Evolutionary conservation across 2,113 vertebrate species (phyloP), one percentile per base, ranked within the genome.

Genomic region (Vulpes lagopus): DNA sequence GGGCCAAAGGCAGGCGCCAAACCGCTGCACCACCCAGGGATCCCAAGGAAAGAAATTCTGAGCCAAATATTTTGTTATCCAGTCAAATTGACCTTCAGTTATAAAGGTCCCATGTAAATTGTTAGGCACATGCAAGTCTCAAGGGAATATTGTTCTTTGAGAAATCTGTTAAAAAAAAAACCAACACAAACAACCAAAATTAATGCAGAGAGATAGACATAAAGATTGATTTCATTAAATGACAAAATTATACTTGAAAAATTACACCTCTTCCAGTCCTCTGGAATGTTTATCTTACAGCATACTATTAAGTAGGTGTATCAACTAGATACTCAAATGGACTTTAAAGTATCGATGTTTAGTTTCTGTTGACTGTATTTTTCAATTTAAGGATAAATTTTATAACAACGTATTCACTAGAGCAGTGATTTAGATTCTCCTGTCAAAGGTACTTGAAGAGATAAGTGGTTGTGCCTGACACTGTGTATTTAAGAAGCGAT

Each of bases 361-460:
- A 22, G 11, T 85, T 89, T 89, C 19, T 71, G 14, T 84, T 49
- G 27, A 84, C 7, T 59, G 11, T 49, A 12, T 67, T 90, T 93
- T 95, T 87, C 35, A 80, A 30, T 74, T 74, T 65, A 89, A 81
- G 15, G 43, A n/a, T 85, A 94, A 73, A n/a, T 95, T 81, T 93
- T 43, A 35, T 81, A 94, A 88, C 51, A 51, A 38, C 3, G 3
- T 64, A 32, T 67, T 67, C 92, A 82, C 59, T 85, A 43, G 43
- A 84, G 30, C 35, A 51, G 0, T 86, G 14, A 22, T 88, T 82
- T 80, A 55, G 35, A 57, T 83, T 88, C 20, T 78, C 83, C 20
- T 88, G 1, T 91, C 43, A 87, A 80, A 82, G 79, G 65, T 78
- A 69, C 16, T 49, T 69, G 71, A 92, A n/a, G n/a, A 80, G 43